phyloP scores from a whole-genome alignment of 2,797 vertebrate genomes.

The Silurus lanzhouensis region DNA sequence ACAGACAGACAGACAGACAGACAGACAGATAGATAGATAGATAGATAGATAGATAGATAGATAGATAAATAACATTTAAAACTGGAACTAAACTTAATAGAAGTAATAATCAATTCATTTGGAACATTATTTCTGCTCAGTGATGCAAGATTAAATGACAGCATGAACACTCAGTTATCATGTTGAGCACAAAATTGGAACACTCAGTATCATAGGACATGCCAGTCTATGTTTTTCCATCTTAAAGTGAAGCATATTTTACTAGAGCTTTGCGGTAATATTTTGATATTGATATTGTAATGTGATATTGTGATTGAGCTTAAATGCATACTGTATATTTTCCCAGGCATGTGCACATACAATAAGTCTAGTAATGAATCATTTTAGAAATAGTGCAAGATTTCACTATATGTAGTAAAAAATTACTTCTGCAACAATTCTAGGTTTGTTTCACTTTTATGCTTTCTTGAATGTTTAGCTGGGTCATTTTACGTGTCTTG shows the following conservation, averaged over 20 bases:
- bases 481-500: neutral
- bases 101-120: neutral
- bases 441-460: neutral
- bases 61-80: no score
- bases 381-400: neutral
- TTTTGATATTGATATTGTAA: neutral
- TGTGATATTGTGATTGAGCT: neutral
- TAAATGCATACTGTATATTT: neutral
- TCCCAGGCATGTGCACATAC: neutral
- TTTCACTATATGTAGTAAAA: neutral
- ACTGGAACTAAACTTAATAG: neutral
- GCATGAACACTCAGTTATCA: neutral
- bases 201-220: neutral
- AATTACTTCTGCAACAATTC: neutral
- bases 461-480: neutral
- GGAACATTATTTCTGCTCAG: neutral
- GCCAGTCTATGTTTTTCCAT: neutral
- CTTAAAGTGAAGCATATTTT: neutral
- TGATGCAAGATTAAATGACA: neutral
- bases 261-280: neutral
- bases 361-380: neutral
- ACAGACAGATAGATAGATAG: no score
- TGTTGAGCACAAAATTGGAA: neutral
- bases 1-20: no score
- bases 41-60: no score